These are phyloP conservation scores for Malurus elegans DNA, from an alignment of 2,113 vertebrate species.

Conservation along the genomic window DNA sequence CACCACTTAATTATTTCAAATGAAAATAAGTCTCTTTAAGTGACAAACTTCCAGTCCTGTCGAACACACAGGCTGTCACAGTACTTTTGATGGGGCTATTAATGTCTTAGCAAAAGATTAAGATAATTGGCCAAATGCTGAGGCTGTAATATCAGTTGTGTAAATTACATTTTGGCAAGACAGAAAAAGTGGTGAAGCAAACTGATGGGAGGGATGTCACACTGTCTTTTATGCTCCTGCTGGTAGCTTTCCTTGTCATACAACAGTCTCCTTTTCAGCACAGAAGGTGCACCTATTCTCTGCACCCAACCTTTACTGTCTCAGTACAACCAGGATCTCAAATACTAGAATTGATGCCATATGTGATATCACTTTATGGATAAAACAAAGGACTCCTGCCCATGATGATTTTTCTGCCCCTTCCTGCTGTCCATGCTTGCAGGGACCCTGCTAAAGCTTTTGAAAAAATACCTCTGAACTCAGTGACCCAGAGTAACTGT, in stretches of 20 bases:
- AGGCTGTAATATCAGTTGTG: neutral
- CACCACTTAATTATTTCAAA: neutral
- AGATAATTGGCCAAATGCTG: neutral
- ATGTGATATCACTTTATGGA: neutral
- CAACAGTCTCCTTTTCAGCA: neutral
- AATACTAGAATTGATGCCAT: neutral
- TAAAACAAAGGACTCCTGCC: neutral
- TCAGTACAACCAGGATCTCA: neutral
- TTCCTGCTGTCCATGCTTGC: neutral
- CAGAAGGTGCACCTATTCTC: neutral
- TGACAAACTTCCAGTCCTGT: neutral
- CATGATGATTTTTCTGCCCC: neutral
- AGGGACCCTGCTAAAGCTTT: neutral
- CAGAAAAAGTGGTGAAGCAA: neutral
- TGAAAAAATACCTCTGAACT: neutral
- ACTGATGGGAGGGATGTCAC: neutral
- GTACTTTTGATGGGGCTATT: neutral
- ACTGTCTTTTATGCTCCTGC: neutral
- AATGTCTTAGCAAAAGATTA: neutral
- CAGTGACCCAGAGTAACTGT: neutral
- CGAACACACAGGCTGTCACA: neutral
- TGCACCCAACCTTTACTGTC: neutral
- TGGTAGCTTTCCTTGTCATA: neutral
- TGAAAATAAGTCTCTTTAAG: neutral
- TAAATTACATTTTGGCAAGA: neutral